Percentiles rank a stretch among this genome's conserved stretches.
Evolutionary conservation across 2,888 invertebrate species (phyloP).

Genomic region (Bruchidius siliquastri): DNA sequence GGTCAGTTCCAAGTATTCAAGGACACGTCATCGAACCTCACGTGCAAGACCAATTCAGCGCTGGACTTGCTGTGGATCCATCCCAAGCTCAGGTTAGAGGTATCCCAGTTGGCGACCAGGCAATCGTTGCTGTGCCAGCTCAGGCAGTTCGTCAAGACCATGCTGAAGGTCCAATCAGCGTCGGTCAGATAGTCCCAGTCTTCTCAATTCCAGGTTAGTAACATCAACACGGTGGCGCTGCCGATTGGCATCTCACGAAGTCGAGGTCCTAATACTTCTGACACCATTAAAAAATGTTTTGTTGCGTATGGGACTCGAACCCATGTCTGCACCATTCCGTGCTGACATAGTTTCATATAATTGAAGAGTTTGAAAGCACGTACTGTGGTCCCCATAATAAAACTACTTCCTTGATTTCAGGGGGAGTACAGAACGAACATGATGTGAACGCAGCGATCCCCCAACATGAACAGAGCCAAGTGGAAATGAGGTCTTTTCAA

Average conservation of each 20-base stretch:
- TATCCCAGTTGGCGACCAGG: not conserved
- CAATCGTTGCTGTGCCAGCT: not conserved
- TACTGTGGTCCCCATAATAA: too few relatives aligned
- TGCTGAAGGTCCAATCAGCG: not conserved
- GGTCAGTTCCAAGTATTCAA: not conserved
- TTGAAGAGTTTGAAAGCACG: too few relatives aligned
- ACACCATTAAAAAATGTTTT: too few relatives aligned
- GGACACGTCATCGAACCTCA: not conserved
- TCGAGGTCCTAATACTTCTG: too few relatives aligned
- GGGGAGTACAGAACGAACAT: not conserved
- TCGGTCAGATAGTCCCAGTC: not conserved
- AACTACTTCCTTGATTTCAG: not conserved
- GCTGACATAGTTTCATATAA: too few relatives aligned
- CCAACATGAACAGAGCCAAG: not conserved
- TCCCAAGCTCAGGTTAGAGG: not conserved
- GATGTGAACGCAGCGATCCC: not conserved
- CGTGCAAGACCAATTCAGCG: not conserved
- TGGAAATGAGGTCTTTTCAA: not conserved
- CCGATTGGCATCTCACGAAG: too few relatives aligned
- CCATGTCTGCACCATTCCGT: too few relatives aligned
- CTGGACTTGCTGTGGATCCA: not conserved
- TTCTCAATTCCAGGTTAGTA: not conserved
- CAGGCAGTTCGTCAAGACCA: not conserved
- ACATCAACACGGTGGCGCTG: too few relatives aligned
- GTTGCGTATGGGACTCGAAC: too few relatives aligned